Conservation (phyloP, 2,888 invertebrate genomes). For the Drosophila longiperda region DNA sequence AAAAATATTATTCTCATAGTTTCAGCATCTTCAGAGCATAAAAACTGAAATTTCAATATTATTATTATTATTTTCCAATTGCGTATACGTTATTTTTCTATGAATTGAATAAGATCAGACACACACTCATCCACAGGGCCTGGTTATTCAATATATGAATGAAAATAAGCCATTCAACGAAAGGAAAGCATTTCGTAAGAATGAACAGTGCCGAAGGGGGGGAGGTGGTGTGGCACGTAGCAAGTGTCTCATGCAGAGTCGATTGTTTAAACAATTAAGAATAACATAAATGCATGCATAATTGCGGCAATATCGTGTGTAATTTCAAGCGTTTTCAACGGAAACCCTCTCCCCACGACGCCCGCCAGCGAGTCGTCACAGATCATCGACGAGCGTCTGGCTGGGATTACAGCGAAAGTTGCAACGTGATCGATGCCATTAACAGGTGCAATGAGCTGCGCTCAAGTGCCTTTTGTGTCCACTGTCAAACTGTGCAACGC, state of each 20-base stretch:
- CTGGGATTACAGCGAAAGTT: not conserved
- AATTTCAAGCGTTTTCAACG: conserved; percentile 73
- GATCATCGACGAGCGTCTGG: conserved; percentile 12
- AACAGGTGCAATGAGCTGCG: conserved; percentile 43
- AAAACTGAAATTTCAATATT: not conserved
- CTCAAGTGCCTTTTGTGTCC: conserved; percentile 43
- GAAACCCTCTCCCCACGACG: conserved; percentile 66
- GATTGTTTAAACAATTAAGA: conserved; percentile 77
- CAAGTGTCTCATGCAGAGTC: conserved; percentile 48
- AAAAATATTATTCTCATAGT: not conserved
- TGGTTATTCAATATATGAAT: conserved; percentile 48
- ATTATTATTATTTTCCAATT: not conserved
- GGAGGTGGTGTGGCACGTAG: not conserved
- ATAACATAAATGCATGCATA: conserved; percentile 72
- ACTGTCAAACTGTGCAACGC: conserved; percentile 44
- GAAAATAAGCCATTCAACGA: conserved; percentile 60
- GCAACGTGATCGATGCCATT: conserved; percentile 11
- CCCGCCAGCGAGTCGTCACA: conserved; percentile 67
- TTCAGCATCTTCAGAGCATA: not conserved
- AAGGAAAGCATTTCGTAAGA: conserved; percentile 56
- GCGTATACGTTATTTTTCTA: conserved; percentile 45
- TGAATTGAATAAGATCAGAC: conserved; percentile 43
- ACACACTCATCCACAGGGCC: conserved; percentile 18
- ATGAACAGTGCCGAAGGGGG: not conserved
- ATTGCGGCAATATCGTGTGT: conserved; percentile 62